phyloP scores from a whole-genome alignment of 2,797 vertebrate genomes.

The Philypnodon macrostomus region DNA sequence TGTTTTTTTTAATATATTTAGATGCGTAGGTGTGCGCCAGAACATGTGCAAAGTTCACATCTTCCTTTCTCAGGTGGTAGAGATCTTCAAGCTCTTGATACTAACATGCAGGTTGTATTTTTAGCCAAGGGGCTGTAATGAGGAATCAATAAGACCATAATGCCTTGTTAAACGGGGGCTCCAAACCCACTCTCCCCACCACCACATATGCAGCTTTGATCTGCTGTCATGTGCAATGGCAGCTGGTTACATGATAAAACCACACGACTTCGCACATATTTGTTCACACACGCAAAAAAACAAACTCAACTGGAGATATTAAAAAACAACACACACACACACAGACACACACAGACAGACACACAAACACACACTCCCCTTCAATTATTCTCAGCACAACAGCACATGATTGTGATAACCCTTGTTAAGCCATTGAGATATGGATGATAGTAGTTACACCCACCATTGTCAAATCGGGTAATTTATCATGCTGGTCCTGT shows the following conservation, averaged over 20 bases:
- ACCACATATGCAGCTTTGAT: constrained; percentile 32
- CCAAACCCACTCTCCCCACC: constrained; percentile 26
- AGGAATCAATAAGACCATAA: constrained; percentile 66
- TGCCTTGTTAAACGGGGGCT: constrained; percentile 55
- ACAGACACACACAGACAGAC: constrained; percentile 11
- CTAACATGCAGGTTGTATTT: constrained; percentile 57
- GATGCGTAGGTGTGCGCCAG: constrained; percentile 20
- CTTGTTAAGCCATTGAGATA: constrained; percentile 58
- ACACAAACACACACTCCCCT: constrained; percentile 19
- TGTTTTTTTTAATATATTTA: constrained; percentile 35
- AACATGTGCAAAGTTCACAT: constrained; percentile 25
- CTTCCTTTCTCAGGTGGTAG: constrained; percentile 37
- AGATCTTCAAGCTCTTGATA: no score
- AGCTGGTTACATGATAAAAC: constrained; percentile 46
- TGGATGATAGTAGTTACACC: constrained; percentile 48
- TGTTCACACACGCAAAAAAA: constrained; percentile 25
- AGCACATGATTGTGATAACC: constrained; percentile 55
- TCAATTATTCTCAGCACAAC: constrained; percentile 34
- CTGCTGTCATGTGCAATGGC: constrained; percentile 36
- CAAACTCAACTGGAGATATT: constrained; percentile 1
- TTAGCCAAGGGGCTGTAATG: constrained; percentile 53
- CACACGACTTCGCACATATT: constrained; percentile 24
- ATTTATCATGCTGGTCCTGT: constrained; percentile 44
- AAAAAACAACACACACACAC: constrained; percentile 18
- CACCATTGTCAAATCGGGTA: constrained; percentile 48